Evolutionary conservation across 2,797 vertebrate species (phyloP), one percentile per base, ranked within the genome.

Genomic region (Anableps anableps): DNA sequence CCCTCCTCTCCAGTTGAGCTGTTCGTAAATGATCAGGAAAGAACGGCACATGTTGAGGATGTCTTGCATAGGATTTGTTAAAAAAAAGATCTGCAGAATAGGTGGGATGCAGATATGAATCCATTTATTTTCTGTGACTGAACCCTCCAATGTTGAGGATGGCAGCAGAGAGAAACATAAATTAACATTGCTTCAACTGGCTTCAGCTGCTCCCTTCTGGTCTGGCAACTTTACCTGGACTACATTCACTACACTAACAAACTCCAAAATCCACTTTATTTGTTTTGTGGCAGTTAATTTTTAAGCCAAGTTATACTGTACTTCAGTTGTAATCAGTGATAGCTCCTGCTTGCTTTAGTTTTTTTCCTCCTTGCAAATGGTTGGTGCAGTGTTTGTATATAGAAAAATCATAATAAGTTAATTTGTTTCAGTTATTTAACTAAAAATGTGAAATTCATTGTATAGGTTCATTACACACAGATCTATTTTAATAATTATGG

Each of bases 231-330:
- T 73, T 75, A 80, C 68, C 74, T 74, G 68, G 58, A 62, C 51
- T 71, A 3, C 31, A 19, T 77, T 77, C 47, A 80, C 23, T n/a
- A 38, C 23, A 58, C 31, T 71, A 55, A 76, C 31, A 48, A 58
- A 55, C 29, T 53, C 26, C 34, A 34, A 4, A 55, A 83, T 64
- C 47, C 29, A 36, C 5, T 8, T 14, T 38, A 7, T 80, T 72
- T 84, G 68, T 75, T 79, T 62, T 47, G 26, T n/a, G 41, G 43
- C 50, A 58, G 72, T 80, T 77, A 23, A 77, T 79, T 47, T 75
- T 34, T 62, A 45, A 47, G 43, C 68, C 14, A 29, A 31, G 48
- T 72, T 50, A 7, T 16, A 53, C 3, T 64, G 21, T 72, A n/a
- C 5, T 72, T 55, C 23, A 64, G 1, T 34, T 43, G 45, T 41